Base-by-base conservation (phyloP, 2,888 invertebrate genomes). In the Anoncus sp. region DNA sequence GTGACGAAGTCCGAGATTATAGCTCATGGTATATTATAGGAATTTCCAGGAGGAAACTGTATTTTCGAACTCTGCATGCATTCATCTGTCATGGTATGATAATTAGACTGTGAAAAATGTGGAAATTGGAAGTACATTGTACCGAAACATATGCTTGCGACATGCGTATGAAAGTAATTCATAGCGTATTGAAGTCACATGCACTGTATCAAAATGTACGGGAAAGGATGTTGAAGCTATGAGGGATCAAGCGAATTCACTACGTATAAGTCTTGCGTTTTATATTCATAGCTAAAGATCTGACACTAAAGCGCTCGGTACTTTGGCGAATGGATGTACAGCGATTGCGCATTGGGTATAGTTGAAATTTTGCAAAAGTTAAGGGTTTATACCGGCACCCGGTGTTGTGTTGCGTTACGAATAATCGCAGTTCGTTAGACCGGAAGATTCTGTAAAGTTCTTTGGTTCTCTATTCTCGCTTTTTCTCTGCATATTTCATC, bases 381-480 rank as follows among this genome's bases (percentile, higher is more conserved):
- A n/a, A n/a, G 53, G 47, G 53, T 71, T 71, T 51, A 43, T 51
- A 53, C 16, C 81, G 74, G 66, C 62, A 77, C 80, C 70, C 51
- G 80, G 75, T 51, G 60, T 83, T 82, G 81, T 84, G 82, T 83
- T 79, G 77, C 84, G 79, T 59, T 75, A 77, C 77, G 82, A 87
- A 87, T 87, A 87, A 87, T 87, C 84, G 83, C 67, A 80, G 82
- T 83, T 86, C 86, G 85, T 86, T 86, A 86, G 82, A 76, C 63
- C 74, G 77, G 43, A 75, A 78, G 75, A 80, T 73, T 79, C 79
- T 70, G 63, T 75, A 66, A 55, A 75, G 49, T 75, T 75, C 69
- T 62, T 59, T 63, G 62, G 69, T 79, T 62, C 53, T 59, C 57
- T 31, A 40, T 62, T 59, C 73, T 57, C 79, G 62, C 67, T 65